phyloP scores from a whole-genome alignment of 2,888 invertebrate species.

The Cephalotes varians region DNA sequence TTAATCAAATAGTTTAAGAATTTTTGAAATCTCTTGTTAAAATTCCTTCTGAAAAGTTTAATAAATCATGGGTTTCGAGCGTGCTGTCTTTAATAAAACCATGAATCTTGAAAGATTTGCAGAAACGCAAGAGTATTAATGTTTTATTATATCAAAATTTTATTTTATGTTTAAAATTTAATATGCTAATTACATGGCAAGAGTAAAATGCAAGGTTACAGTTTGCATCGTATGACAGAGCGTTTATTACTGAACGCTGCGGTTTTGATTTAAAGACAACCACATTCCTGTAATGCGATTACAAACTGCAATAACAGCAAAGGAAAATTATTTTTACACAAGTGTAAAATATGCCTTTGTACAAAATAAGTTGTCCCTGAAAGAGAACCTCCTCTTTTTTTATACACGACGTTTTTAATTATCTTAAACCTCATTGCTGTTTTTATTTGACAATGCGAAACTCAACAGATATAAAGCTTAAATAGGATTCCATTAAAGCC shows the following conservation, averaged over 20 bases:
- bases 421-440: conserved; percentile 10
- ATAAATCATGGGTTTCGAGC: neutral
- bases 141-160: neutral
- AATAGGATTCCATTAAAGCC: conserved; percentile 33
- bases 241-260: conserved; percentile 4
- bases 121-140: neutral
- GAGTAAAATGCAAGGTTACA: conserved; percentile 1
- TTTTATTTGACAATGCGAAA: conserved; percentile 4
- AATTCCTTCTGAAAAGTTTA: neutral
- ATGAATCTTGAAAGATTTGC: neutral
- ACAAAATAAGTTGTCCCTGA: neutral
- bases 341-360: neutral
- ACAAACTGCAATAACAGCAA: neutral
- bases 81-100: neutral
- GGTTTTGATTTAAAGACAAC: conserved; percentile 15
- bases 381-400: neutral
- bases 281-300: conserved; percentile 10
- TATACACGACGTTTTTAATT: conserved; percentile 13
- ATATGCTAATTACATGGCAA: neutral
- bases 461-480: neutral
- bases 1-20: neutral
- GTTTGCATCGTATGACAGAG: neutral
- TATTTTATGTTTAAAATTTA: conserved; percentile 1
- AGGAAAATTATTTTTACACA: neutral
- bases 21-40: neutral